Base-by-base conservation (phyloP, 2,113 vertebrate species). In the Paedocypris sp. region DNA sequence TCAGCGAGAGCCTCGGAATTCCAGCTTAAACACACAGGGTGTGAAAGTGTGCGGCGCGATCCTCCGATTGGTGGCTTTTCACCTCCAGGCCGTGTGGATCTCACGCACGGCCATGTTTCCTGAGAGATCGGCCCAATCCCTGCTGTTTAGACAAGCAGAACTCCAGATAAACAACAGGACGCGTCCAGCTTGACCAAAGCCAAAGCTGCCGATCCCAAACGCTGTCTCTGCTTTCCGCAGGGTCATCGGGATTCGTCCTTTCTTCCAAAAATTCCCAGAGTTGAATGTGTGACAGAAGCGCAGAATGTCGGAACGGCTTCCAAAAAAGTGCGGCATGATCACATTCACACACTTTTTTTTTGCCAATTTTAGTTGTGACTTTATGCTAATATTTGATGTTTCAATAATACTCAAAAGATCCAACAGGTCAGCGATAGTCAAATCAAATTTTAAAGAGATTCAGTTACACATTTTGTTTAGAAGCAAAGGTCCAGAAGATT, bases 131-230 rank as follows among this genome's bases (percentile, higher is more conserved):
- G 45, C 46, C 43, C 56, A 60, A 29, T 38, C 56, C 45, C 39
- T 33, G 41, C 60, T 71, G 71, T 71, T 75, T 64, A 71, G 38
- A 66, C 48, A 64, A 43, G 65, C 64, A 70, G 60, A 64, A 62
- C 63, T 31, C 63, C 62, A 71, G 66, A 52, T 71, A 71, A 69
- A 67, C 68, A 74, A 61, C 58, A 65, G 52, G 62, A 71, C 60
- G 65, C 62, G 66, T 75, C 68, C 68, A 67, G 57, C 61, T 60
- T 54, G 63, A 45, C 42, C 60, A 67, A 25, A 36, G 29, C 16
- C 15, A 59, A 33, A 71, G 66, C 36, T 45, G 48, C 36, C 54
- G 58, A 71, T 70, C 68, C 64, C 38, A 51, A 62, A 59, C 56
- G 38, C 46, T 49, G 64, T 71, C 70, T 61, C 61, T 54, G 75